Conservation (phyloP, 2,113 vertebrate genomes). For the Opisthocomus hoazin region DNA sequence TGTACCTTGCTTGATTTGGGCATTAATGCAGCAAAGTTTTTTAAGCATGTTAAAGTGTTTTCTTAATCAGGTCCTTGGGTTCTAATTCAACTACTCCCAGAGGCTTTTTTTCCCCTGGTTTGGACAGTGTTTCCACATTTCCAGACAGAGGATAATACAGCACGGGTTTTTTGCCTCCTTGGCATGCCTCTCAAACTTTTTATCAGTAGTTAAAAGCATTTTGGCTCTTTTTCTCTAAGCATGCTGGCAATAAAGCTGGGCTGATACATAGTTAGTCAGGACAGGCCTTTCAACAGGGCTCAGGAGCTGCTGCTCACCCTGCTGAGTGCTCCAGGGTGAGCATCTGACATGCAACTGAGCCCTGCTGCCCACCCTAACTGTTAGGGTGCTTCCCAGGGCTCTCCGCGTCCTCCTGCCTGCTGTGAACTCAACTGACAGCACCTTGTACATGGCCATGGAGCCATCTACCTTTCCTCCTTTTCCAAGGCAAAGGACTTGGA, state of each 20-base stretch:
- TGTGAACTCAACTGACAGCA: background rate
- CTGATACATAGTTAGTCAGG: background rate
- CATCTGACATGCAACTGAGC: background rate
- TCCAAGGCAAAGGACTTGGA: background rate
- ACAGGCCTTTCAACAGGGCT: background rate
- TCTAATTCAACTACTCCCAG: background rate
- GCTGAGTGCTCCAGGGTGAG: background rate
- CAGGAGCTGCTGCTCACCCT: background rate
- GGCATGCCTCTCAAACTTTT: background rate
- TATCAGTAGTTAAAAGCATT: background rate
- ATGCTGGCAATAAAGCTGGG: background rate
- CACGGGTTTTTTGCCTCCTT: background rate
- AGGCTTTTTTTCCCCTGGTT: background rate
- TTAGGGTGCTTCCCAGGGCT: background rate
- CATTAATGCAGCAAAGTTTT: background rate
- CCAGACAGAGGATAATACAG: background rate
- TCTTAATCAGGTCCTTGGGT: background rate
- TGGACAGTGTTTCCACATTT: background rate
- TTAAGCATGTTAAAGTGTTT: background rate
- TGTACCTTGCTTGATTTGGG: background rate
- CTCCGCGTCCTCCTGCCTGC: background rate
- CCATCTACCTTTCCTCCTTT: background rate
- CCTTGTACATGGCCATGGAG: background rate
- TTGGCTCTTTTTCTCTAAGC: background rate
- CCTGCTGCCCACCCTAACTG: background rate